Evolutionary conservation across 2,113 vertebrate genomes (phyloP), one percentile per base, ranked within the genome.

Genomic region (Brienomyrus longianalis): DNA sequence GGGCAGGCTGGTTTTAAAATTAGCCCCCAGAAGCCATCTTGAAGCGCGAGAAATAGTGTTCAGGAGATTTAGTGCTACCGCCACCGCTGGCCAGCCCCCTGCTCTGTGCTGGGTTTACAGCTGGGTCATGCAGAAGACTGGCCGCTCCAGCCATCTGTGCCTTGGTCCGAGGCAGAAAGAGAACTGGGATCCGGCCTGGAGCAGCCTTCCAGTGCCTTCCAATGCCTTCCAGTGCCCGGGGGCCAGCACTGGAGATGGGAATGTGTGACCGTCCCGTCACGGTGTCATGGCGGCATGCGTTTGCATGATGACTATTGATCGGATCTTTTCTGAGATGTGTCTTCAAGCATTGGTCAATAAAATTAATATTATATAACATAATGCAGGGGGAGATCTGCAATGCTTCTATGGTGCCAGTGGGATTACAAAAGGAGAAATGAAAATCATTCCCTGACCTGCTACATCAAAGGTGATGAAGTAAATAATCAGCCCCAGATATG

Each of bases 131-230:
- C 54, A 93, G 95, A 94, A 94, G 94, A 94, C 94, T 93, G 93
- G 94, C 83, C 8, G 21, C 83, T 93, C 93, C 93, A 93, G 94
- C 95, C 95, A 96, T 96, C 95, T 95, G 95, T 95, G 94, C 93
- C 94, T 94, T 95, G 93, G 91, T 83, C 90, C 91, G 66, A 80
- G 89, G 91, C 88, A 88, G 89, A 74, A 88, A 88, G 5, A 27
- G 47, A 17, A 17, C 35, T 17, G 4, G 74, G 11, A 11, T 39
- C 31, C 1, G 70, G 70, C 31, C 31, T 23, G 70, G 13, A n/a
- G n/a, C 62, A n/a, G 8, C n/a, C 10, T 70, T 11, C n/a, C 62
- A 43, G 31, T 23, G 23, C n/a, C 45, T 70, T 11, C n/a, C 62
- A 43, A 13, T 23, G 23, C n/a, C 45, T 70, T 11, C n/a, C 62